Evolutionary conservation across 2,888 invertebrate species (phyloP), one percentile per base, ranked within the genome.

Genomic region (Torymus auratus): DNA sequence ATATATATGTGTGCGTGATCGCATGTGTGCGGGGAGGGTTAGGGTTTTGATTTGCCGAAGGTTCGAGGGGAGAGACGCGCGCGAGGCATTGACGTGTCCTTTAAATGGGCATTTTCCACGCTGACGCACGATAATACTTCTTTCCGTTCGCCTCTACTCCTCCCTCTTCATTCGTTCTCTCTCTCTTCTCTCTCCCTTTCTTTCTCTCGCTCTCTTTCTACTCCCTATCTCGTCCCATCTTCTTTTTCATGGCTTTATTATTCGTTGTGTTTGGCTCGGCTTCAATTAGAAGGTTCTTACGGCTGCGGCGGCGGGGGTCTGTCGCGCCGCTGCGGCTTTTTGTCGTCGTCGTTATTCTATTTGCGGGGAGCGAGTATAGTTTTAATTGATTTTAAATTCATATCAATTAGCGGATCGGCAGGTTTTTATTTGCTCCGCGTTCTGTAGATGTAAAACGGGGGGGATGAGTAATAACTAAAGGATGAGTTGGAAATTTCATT

Each of bases 121-220:
- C 80, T 78, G 80, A 77, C 80, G 80, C 80, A 82, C 74, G 82
- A 80, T 80, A 77, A 80, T 80, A 71, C 82, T 81, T 81, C 78
- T 81, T 81, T 74, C 78, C 78, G 69, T 50, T 74, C 62, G 64
- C 76, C 23, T 56, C 61, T 55, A n/a, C 68, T 58, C 68, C 69
- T 64, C 58, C 28, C 74, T 28, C 23, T 53, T 17, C 53, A 15
- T 10, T 67, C 65, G 17, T 17, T 53, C 67, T 53, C 67, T 53
- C 67, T 67, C 1, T 20, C 23, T 20, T 13, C 53, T 53, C 20
- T 28, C 10, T 72, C 41, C 62, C 17, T 17, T n/a, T 5, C 65
- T 41, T 15, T 15, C 12, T 55, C 17, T 5, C 65, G 17, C 15
- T 15, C 12, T 41, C 41, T 17, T 17, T 41, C 3, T 50, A 58